phyloP scores from a whole-genome alignment of 2,888 invertebrate species.

The Microdon myrmicae region DNA sequence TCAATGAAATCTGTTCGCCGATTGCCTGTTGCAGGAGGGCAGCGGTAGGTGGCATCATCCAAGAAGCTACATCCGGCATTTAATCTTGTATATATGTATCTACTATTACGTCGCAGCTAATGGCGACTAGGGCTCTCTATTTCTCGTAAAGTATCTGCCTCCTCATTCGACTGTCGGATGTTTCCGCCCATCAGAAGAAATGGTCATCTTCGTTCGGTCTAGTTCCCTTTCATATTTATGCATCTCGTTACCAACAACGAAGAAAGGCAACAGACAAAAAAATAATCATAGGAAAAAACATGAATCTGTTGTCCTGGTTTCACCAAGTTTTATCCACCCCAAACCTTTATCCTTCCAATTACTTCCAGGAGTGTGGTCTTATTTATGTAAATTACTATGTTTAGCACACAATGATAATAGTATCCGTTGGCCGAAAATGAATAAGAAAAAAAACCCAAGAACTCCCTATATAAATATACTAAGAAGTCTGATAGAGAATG shows the following conservation, averaged over 20 bases:
- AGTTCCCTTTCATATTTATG: slow-evolving; percentile 43
- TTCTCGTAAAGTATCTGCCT: slow-evolving; percentile 12
- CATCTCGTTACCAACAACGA: slow-evolving; percentile 34
- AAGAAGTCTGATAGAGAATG: no score
- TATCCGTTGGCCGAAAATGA: slow-evolving; percentile 12
- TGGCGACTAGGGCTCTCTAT: neutral
- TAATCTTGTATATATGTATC: no score
- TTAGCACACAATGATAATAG: slow-evolving; percentile 43
- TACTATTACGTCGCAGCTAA: no score
- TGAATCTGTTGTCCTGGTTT: slow-evolving; percentile 33
- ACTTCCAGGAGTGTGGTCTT: slow-evolving; percentile 47
- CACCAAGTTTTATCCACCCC: slow-evolving; percentile 35
- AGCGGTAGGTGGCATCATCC: neutral
- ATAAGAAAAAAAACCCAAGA: no score
- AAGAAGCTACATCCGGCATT: neutral
- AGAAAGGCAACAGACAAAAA: no score
- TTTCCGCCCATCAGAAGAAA: slow-evolving; percentile 34
- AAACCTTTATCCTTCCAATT: no score
- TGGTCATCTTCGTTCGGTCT: slow-evolving; percentile 38
- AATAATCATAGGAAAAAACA: no score
- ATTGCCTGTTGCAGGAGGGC: slow-evolving; percentile 42
- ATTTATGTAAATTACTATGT: slow-evolving; percentile 49
- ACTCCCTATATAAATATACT: no score
- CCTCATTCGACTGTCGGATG: slow-evolving; percentile 8
- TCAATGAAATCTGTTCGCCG: slow-evolving; percentile 41